Percentiles rank a stretch among this genome's conserved stretches.
These are phyloP conservation scores for Microtus ochrogaster DNA, from an alignment of 2,113 vertebrate genomes.

Conservation along the genomic window DNA sequence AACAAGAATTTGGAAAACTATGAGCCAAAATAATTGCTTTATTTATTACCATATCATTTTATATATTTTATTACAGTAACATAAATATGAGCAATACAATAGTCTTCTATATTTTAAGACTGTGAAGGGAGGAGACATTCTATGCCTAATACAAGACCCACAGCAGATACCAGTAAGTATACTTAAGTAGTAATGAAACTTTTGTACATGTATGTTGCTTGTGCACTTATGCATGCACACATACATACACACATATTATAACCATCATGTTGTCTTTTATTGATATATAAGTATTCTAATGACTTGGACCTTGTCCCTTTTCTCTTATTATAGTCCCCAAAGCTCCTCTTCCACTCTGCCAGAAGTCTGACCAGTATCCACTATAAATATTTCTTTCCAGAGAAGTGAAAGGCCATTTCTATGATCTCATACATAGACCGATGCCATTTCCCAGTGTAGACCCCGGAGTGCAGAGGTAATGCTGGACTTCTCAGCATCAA, in stretches of 20 bases:
- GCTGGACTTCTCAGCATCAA: not conserved
- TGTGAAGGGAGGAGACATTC: not conserved
- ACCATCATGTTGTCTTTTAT: not conserved
- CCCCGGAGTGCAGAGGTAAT: not conserved
- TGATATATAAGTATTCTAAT: constrained; percentile 17
- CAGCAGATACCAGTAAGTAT: not conserved
- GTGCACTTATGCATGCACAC: rapidly evolving
- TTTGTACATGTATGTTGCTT: not conserved
- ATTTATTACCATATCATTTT: not conserved
- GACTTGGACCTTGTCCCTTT: not conserved
- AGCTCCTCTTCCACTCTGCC: not conserved
- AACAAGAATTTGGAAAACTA: not conserved
- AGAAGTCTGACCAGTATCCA: not conserved
- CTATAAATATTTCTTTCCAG: constrained; percentile 47
- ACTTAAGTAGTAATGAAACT: not conserved
- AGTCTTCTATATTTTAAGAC: no score
- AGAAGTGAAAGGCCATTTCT: not conserved
- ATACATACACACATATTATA: not conserved
- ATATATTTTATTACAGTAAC: not conserved
- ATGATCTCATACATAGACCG: not conserved
- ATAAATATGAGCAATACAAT: not conserved
- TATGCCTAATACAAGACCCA: not conserved
- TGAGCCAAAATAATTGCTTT: not conserved
- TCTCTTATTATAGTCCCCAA: not conserved
- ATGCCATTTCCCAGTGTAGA: not conserved